These are phyloP conservation scores for Aphelenchoides besseyi DNA, from an alignment of 1,140 invertebrate species.

Conservation along the genomic window DNA sequence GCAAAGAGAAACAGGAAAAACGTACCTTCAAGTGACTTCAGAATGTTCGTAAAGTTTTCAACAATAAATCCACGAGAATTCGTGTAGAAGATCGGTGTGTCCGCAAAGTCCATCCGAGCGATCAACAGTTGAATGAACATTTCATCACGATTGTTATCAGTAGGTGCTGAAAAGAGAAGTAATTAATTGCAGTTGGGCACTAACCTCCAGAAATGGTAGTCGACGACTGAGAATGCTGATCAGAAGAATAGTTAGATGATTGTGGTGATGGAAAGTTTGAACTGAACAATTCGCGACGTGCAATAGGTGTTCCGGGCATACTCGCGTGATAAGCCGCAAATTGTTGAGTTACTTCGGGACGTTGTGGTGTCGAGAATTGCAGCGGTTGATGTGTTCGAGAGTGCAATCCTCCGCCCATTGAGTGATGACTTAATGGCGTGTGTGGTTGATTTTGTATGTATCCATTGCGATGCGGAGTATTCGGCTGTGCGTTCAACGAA, in stretches of 20 bases:
- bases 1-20: background rate
- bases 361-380: background rate
- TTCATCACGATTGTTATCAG: background rate
- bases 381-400: too few relatives aligned
- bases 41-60: background rate
- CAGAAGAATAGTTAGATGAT: background rate
- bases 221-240: background rate
- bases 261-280: background rate
- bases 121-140: background rate
- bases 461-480: background rate
- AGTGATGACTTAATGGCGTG: background rate
- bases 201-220: background rate
- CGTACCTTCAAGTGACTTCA: background rate
- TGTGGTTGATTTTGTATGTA: background rate
- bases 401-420: too few relatives aligned
- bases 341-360: background rate
- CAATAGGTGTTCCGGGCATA: background rate
- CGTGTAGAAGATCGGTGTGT: background rate
- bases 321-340: background rate
- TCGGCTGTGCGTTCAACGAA: background rate
- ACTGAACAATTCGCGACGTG: background rate
- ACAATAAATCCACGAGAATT: background rate
- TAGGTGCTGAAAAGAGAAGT: background rate
- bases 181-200: background rate
- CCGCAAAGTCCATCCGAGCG: background rate